phyloP scores from a whole-genome alignment of 37 sponge, comb jelly and placozoan genomes.

The Diacarnus erythraeanus region DNA sequence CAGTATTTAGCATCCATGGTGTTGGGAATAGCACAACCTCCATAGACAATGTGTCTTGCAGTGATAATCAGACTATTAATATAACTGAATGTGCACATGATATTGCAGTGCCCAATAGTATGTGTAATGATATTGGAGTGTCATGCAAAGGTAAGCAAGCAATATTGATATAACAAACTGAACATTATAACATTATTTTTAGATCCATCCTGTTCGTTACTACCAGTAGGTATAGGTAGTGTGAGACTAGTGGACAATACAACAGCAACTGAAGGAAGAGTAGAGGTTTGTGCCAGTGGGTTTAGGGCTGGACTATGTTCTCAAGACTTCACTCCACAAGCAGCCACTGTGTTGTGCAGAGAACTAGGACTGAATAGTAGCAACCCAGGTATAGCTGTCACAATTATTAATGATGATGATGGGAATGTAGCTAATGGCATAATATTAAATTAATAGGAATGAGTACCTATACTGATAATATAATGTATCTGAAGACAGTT shows the following conservation, averaged over 20 bases:
- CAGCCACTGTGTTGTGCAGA: constrained; percentile 1
- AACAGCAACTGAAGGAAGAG: constrained; percentile 3
- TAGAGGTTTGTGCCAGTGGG: constrained; percentile 11
- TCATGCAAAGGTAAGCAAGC: neutral
- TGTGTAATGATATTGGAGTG: neutral
- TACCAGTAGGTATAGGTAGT: neutral
- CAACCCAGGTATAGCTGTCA: neutral
- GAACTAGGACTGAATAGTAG: neutral
- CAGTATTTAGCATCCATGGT: neutral
- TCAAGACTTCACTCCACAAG: neutral
- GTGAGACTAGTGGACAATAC: neutral
- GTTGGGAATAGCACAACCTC: neutral
- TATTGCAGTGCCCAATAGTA: neutral
- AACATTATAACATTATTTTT: too few relatives aligned
- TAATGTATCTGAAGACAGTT: neutral
- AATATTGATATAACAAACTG: too few relatives aligned
- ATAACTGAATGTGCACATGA: neutral
- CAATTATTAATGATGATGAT: neutral
- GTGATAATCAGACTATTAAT: neutral
- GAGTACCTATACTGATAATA: neutral
- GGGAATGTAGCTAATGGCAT: too few relatives aligned
- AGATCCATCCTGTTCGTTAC: neutral
- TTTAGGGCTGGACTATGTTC: neutral
- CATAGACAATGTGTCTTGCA: neutral
- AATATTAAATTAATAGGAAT: neutral